Evolutionary conservation across 92 coral and sea anemone genomes (phyloP), one percentile per base, ranked within the genome.

Genomic region (Bergia sp.): DNA sequence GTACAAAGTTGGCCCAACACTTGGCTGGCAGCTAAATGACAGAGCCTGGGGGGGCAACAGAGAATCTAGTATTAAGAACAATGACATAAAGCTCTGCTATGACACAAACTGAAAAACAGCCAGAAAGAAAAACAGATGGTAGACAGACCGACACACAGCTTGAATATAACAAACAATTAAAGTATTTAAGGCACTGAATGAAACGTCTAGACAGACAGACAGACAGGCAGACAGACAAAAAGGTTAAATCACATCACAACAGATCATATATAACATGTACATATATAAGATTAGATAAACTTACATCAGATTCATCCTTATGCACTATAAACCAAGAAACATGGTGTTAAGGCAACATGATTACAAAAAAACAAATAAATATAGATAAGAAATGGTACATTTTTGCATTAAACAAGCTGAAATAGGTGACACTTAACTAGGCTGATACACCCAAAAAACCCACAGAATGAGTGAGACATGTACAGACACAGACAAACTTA

Each of bases 1-100:
- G 93, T 96, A 92, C 58, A 29, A 38, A 1, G 89, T 92, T 76
- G 93, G 89, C 61, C 82, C 83, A 77, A 93, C 77, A 43, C 77
- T 77, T 7, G 90, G 92, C 18, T 86, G 85, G 73, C 91, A 81
- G 55, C 88, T 42, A 58, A 95, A 93, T 2, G 91, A 86, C 49
- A 91, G 80, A n/a, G 95, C 93, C 95, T 95, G 90, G 12, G 67
- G 29, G 86, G 77, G 5, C 21, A 77, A 29, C 77, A 87, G 36
- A 42, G 21, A 67, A 37, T 39, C n/a, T 29, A 18, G 47, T 18
- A 53, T 53, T 18, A 11, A 10, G 53, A 18, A 53, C 2, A 53
- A 11, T 50, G 16, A 39, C 13, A 21, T n/a, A 3, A 40, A 3
- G 3, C 3, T 75, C 37, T 66, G 37, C 20, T 10, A 16, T 0